These are phyloP conservation scores for Scrobipalpa costella DNA, from an alignment of 2,888 invertebrate genomes.

Conservation along the genomic window DNA sequence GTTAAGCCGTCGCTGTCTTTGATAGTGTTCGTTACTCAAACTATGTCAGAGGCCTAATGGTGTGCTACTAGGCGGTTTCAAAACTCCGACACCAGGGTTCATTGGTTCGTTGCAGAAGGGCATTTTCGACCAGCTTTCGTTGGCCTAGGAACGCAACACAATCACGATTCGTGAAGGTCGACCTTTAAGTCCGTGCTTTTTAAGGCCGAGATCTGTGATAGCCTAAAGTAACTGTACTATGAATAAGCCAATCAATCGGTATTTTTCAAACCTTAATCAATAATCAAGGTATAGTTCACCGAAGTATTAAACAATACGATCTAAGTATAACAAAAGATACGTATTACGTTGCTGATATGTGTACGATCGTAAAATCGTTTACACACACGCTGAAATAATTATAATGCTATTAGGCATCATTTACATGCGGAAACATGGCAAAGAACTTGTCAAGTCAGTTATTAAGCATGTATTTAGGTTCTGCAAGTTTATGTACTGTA, in stretches of 20 bases:
- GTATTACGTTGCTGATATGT: not conserved
- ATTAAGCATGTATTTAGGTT: not conserved
- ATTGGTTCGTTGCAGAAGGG: no score
- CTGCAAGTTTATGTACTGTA: not conserved
- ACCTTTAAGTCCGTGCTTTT: no score
- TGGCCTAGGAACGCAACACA: no score
- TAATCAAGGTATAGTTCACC: not conserved
- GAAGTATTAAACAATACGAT: not conserved
- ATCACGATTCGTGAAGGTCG: no score
- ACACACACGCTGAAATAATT: slow-evolving; percentile 9
- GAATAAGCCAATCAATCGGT: not conserved
- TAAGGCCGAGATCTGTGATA: no score
- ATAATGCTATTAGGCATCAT: slow-evolving; percentile 9
- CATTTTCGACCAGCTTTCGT: no score
- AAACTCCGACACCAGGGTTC: no score
- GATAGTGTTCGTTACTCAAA: no score
- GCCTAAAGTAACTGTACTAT: no score
- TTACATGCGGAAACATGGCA: slow-evolving; percentile 4
- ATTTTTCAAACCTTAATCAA: not conserved
- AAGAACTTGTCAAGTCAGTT: not conserved
- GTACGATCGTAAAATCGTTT: not conserved
- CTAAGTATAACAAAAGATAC: not conserved
- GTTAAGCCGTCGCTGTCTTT: no score
- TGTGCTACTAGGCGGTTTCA: no score
- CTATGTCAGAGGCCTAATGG: no score